Base-by-base conservation (phyloP, 2,888 invertebrate species). In the Pachymerium ferrugineum region DNA sequence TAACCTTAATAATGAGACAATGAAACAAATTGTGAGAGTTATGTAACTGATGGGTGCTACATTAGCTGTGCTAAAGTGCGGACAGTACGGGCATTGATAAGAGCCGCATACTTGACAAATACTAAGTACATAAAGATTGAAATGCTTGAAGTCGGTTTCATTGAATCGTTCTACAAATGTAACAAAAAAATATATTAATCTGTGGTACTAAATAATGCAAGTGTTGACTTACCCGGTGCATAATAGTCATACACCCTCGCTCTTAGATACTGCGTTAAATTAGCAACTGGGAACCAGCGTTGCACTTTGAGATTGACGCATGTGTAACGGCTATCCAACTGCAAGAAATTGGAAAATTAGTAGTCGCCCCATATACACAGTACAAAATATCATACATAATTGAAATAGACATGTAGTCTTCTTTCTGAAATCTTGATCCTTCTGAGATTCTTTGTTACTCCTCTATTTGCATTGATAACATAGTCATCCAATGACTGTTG, bases 61-160 rank as follows among this genome's bases (percentile, higher is more conserved):
- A 16, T 14, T 16, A 3, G 8, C 47, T 16, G 22, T 22, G 30
- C 73, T 73, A 30, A 73, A 73, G 31, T 62, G n/a, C 10, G 73
- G 73, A 83, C 94, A 94, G 83, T 94, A 94, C 0, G 94, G 94
- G 81, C 94, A 95, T 82, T 94, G 94, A 67, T 94, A 94, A 72
- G 94, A 94, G 75, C 94, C 95, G 81, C 95, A 95, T 5, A 95
- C 94, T 82, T 94, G 94, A 83, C 95, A 95, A 78, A 95, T 94
- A 82, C 94, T 94, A 75, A 95, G 85, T 29, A 92, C 86, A 83
- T 93, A 94, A 0, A 93, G 91, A 19, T 92, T 90, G 70, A 92
- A 85, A 2, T 93, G 89, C 84, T 94, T 93, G 82, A 93, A 93
- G 83, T 95, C 91, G 0, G 91, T 90, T 85, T 94, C 94, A 84